These are phyloP conservation scores for Acrobasis consociella DNA, from an alignment of 2,888 invertebrate species.

Conservation along the genomic window DNA sequence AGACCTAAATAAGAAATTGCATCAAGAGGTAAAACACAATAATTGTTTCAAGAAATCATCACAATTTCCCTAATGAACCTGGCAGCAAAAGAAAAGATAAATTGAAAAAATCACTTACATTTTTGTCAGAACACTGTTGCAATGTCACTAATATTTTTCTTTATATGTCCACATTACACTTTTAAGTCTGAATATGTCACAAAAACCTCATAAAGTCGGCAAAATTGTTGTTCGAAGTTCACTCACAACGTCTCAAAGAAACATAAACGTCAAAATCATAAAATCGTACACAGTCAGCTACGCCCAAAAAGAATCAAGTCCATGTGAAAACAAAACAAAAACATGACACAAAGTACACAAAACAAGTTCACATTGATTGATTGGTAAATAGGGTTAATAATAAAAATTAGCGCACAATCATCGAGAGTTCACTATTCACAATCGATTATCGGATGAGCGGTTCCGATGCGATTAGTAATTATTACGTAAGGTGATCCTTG, in stretches of 20 bases:
- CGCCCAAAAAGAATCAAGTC: slow-evolving; percentile 68
- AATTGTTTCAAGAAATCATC: slow-evolving; percentile 26
- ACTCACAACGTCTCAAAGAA: slow-evolving; percentile 51
- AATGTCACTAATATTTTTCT: slow-evolving; percentile 49
- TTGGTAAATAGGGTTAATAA: slow-evolving; percentile 48
- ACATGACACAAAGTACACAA: slow-evolving; percentile 65
- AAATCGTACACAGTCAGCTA: slow-evolving; percentile 62
- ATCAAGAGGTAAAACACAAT: neutral
- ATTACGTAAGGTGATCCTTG: slow-evolving; percentile 73
- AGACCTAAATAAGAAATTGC: neutral
- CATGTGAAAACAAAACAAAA: slow-evolving; percentile 69
- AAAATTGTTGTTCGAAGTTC: slow-evolving; percentile 44
- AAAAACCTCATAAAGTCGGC: slow-evolving; percentile 47
- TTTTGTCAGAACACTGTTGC: slow-evolving; percentile 41
- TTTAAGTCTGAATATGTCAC: slow-evolving; percentile 56
- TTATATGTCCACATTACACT: slow-evolving; percentile 58
- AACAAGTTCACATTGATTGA: slow-evolving; percentile 56
- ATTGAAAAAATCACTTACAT: slow-evolving; percentile 53
- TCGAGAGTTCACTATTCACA: slow-evolving; percentile 70
- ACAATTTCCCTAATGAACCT: slow-evolving; percentile 34
- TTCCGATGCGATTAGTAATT: slow-evolving; percentile 71
- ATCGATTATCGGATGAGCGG: slow-evolving; percentile 73
- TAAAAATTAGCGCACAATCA: slow-evolving; percentile 49
- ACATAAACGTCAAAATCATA: slow-evolving; percentile 53
- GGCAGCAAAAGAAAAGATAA: slow-evolving; percentile 31